Conservation (phyloP, 1,140 invertebrate genomes). For the Papilio machaon region DNA sequence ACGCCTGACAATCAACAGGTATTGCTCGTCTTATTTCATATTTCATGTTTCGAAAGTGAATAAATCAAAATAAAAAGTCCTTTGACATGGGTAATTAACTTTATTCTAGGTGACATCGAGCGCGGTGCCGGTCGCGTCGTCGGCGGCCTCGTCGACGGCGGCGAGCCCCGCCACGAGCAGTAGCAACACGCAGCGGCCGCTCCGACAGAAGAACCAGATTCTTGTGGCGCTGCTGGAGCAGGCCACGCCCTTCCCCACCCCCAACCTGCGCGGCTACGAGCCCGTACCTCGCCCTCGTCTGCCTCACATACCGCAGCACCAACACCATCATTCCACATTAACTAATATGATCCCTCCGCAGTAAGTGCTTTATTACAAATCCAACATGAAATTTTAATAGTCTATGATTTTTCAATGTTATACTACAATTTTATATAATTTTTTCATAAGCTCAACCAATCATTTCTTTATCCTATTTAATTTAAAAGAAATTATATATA, state of each 20-base stretch:
- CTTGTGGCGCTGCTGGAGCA: slow-evolving; percentile 91
- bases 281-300: slow-evolving; percentile 49
- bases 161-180: slow-evolving; percentile 62
- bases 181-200: slow-evolving; percentile 83
- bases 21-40: slow-evolving; percentile 74
- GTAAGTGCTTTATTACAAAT: slow-evolving; percentile 53
- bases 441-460: too few relatives aligned
- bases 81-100: slow-evolving; percentile 13
- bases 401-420: too few relatives aligned
- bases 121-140: slow-evolving; percentile 56
- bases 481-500: too few relatives aligned
- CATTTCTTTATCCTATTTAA: too few relatives aligned
- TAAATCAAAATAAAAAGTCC: slow-evolving; percentile 67
- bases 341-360: slow-evolving; percentile 69
- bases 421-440: too few relatives aligned
- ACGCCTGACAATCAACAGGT: slow-evolving; percentile 86
- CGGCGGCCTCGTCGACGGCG: slow-evolving; percentile 53
- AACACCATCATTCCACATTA: slow-evolving; percentile 58
- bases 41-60: background rate
- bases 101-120: slow-evolving; percentile 66
- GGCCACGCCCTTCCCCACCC: slow-evolving; percentile 83
- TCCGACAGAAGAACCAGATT: slow-evolving; percentile 94
- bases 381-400: background rate
- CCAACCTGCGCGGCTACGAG: slow-evolving; percentile 64
- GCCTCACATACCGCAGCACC: slow-evolving; percentile 47